These are phyloP conservation scores for Nesidiocoris tenuis DNA, from an alignment of 2,888 invertebrate genomes.

Conservation along the genomic window DNA sequence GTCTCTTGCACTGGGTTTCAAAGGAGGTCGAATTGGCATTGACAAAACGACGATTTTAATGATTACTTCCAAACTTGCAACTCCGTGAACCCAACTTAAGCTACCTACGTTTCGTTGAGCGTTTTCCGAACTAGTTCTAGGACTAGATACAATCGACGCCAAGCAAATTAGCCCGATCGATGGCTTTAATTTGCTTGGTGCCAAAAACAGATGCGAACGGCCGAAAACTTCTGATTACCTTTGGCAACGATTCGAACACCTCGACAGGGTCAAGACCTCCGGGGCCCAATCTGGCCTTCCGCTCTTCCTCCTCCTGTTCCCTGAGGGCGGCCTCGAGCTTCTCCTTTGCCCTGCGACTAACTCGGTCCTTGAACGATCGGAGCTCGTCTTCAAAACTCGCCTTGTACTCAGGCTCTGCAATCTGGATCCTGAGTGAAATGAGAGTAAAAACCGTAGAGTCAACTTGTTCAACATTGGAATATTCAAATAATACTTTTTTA, in stretches of 20 bases:
- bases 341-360: slow-evolving; percentile 76
- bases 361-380: slow-evolving; percentile 80
- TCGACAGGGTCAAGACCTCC: slow-evolving; percentile 98
- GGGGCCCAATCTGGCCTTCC: slow-evolving; percentile 83
- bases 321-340: slow-evolving; percentile 81
- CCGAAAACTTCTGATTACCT: slow-evolving; percentile 58
- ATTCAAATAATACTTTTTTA: too few relatives aligned
- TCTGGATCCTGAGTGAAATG: slow-evolving; percentile 69
- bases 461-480: too few relatives aligned
- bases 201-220: not conserved
- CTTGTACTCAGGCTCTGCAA: slow-evolving; percentile 90
- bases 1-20: too few relatives aligned
- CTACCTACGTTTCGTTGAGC: too few relatives aligned
- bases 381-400: slow-evolving; percentile 93
- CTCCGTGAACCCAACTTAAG: too few relatives aligned
- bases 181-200: too few relatives aligned
- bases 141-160: too few relatives aligned
- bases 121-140: too few relatives aligned
- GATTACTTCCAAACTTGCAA: too few relatives aligned
- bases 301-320: slow-evolving; percentile 85
- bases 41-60: too few relatives aligned
- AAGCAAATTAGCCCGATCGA: too few relatives aligned
- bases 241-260: slow-evolving; percentile 90
- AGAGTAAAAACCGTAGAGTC: not conserved
- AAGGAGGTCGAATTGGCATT: too few relatives aligned